These are phyloP conservation scores for Heterocephalus glaber DNA, from an alignment of 2,113 vertebrate species.

Conservation along the genomic window DNA sequence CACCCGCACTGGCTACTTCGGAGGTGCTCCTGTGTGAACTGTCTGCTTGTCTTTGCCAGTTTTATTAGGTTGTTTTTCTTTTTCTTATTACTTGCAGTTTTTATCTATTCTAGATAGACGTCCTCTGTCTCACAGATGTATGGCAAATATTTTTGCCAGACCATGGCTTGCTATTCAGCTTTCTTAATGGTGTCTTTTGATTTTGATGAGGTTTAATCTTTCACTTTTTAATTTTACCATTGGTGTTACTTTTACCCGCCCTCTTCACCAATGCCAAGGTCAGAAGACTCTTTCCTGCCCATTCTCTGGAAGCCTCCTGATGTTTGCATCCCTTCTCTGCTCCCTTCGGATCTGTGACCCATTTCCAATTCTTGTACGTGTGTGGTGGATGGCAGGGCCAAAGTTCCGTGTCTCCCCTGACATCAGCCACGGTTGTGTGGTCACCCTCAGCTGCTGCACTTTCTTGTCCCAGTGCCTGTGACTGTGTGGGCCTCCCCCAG, in stretches of 20 bases:
- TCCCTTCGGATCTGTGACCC: not conserved
- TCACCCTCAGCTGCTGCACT: accelerated
- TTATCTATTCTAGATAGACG: not conserved
- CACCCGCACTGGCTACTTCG: accelerated
- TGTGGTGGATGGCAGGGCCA: accelerated
- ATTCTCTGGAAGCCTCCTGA: not conserved
- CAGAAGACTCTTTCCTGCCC: not conserved
- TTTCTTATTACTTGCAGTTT: not conserved
- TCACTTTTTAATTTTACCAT: not conserved
- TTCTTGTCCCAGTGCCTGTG: accelerated
- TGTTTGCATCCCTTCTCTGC: accelerated
- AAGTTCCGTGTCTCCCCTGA: not conserved
- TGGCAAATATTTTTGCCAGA: not conserved
- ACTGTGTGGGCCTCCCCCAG: accelerated
- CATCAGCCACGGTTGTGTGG: accelerated
- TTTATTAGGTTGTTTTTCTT: not conserved
- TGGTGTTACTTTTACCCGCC: not conserved
- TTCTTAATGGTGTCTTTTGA: not conserved
- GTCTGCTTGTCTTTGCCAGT: not conserved
- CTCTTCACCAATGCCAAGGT: not conserved
- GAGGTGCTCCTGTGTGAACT: not conserved
- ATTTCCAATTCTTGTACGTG: accelerated
- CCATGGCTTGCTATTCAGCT: not conserved
- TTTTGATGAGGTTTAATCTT: not conserved
- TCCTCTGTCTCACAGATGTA: not conserved